phyloP scores from a whole-genome alignment of 1,140 invertebrate species.

The Sinella curviseta region DNA sequence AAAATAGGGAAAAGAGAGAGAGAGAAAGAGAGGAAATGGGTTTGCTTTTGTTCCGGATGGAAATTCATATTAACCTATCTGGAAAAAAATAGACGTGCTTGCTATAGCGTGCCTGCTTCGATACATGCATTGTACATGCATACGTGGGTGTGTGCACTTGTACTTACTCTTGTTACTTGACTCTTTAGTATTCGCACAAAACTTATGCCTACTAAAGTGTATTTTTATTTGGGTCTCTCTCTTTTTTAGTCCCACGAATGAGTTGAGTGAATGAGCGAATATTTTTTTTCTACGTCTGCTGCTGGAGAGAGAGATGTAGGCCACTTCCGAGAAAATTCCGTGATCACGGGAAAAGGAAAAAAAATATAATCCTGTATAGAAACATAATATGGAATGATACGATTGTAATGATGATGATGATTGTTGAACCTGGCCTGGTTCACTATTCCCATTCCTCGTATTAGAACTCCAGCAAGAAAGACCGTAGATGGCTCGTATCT shows the following conservation, averaged over 20 bases:
- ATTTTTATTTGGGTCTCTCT: no score
- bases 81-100: neutral
- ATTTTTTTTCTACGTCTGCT: no score
- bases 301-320: neutral
- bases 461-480: neutral
- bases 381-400: neutral
- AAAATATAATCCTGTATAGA: neutral
- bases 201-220: no score
- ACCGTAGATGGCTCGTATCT: neutral
- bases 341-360: slow-evolving; percentile 9
- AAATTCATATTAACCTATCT: neutral
- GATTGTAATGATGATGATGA: neutral
- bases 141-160: no score
- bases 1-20: neutral
- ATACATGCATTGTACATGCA: neutral
- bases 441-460: neutral
- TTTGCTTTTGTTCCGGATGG: neutral
- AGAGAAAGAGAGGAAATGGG: neutral
- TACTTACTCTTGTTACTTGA: no score
- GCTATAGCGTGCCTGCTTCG: neutral
- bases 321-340: slow-evolving; percentile 10
- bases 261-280: no score
- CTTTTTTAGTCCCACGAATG: no score
- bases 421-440: slow-evolving; percentile 19
- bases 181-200: no score